These are phyloP conservation scores for Falco novaeseelandiae DNA, from an alignment of 2,797 vertebrate species.

Conservation along the genomic window DNA sequence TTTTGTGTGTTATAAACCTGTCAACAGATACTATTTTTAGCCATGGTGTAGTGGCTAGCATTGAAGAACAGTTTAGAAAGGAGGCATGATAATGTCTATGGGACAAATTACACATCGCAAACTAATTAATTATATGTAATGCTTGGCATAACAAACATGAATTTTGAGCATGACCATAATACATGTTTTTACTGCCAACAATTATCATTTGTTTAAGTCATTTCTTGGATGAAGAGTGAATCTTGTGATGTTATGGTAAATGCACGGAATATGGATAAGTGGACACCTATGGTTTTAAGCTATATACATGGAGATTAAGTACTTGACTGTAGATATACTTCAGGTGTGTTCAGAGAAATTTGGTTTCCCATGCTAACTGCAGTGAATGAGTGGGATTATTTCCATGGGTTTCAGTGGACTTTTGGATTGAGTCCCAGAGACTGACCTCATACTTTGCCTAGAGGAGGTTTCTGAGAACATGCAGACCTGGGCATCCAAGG, in stretches of 20 bases:
- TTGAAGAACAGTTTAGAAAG: background rate
- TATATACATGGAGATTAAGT: background rate
- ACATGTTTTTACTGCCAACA: background rate
- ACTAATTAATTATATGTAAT: conserved; percentile 45
- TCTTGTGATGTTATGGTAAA: conserved; percentile 14
- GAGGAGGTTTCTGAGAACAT: conserved; percentile 13
- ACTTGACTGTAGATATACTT: background rate
- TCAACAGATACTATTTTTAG: background rate
- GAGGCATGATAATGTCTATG: background rate
- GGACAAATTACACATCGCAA: conserved; percentile 16
- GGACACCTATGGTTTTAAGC: background rate
- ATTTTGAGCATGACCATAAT: conserved; percentile 31
- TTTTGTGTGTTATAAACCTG: background rate
- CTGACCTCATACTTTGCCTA: background rate
- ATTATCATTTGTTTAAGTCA: conserved; percentile 36
- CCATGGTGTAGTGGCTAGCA: background rate
- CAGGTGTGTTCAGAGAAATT: background rate
- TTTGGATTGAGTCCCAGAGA: background rate
- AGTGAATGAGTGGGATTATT: background rate
- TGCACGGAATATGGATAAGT: background rate
- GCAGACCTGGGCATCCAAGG: background rate
- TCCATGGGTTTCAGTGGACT: background rate
- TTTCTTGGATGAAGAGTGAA: background rate
- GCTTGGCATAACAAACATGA: background rate
- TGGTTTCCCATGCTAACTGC: background rate